Evolutionary conservation across 2,888 invertebrate species (phyloP).

Genomic region (Glyphotaelius pellucidus): DNA sequence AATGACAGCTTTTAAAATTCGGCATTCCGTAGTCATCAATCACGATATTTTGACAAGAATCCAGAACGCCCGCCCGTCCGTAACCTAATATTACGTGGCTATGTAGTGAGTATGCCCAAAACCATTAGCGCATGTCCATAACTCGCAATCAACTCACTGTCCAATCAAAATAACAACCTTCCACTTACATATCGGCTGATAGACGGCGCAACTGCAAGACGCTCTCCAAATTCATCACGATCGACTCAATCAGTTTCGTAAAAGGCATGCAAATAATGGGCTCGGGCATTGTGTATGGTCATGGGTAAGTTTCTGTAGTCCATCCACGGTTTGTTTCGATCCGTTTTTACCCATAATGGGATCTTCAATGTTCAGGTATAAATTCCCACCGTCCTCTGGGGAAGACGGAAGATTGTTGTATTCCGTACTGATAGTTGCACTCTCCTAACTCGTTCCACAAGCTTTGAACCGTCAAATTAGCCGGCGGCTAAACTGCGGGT

Average conservation of each 20-base stretch:
- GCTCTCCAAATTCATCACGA: neutral
- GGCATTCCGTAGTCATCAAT: neutral
- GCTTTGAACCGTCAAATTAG: constrained; percentile 35
- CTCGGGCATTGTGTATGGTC: neutral
- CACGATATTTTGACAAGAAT: constrained; percentile 12
- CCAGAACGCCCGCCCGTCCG: neutral
- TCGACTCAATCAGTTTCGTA: constrained; percentile 1
- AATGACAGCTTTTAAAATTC: neutral
- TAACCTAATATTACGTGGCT: neutral
- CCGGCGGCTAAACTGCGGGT: constrained; percentile 17
- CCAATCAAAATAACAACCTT: constrained; percentile 42
- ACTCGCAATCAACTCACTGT: constrained; percentile 44
- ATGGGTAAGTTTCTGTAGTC: constrained; percentile 21
- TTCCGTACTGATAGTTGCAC: constrained; percentile 12
- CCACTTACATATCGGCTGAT: constrained; percentile 30
- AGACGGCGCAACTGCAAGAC: neutral
- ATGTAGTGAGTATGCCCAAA: neutral
- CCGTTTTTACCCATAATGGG: constrained; percentile 34
- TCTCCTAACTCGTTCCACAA: constrained; percentile 38
- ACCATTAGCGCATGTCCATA: constrained; percentile 42
- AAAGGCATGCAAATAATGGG: constrained; percentile 6
- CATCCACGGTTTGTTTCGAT: constrained; percentile 20
- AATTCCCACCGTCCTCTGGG: constrained; percentile 40
- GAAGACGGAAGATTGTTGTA: neutral
- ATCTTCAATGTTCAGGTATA: constrained; percentile 39